Percentiles rank a stretch among this genome's conserved stretches.
phyloP scores from a whole-genome alignment of 1,140 invertebrate genomes.

The Calephelis virginiensis region DNA sequence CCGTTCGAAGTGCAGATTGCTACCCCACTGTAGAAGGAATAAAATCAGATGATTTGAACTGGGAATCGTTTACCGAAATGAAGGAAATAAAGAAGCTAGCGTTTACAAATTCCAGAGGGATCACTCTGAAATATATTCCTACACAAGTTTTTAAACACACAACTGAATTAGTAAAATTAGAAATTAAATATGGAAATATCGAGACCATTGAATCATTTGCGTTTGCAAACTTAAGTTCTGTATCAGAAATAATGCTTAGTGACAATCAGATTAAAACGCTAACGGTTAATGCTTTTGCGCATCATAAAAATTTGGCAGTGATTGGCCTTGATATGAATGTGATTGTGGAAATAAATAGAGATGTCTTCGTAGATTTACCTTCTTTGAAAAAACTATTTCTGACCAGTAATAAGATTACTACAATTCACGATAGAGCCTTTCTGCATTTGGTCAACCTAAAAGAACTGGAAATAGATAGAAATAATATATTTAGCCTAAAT shows the following conservation, averaged over 20 bases:
- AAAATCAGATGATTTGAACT: slow-evolving; percentile 79
- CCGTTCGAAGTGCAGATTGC: slow-evolving; percentile 71
- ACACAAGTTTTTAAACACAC: slow-evolving; percentile 81
- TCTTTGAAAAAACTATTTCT: slow-evolving; percentile 82
- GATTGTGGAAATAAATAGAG: slow-evolving; percentile 84
- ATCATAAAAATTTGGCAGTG: slow-evolving; percentile 80
- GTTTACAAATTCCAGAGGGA: slow-evolving; percentile 81
- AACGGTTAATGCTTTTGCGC: slow-evolving; percentile 82
- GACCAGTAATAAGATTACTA: slow-evolving; percentile 85
- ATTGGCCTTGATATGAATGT: slow-evolving; percentile 85
- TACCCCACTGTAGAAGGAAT: slow-evolving; percentile 80
- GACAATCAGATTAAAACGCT: slow-evolving; percentile 83
- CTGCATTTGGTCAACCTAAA: slow-evolving; percentile 81
- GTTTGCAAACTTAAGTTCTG: slow-evolving; percentile 83
- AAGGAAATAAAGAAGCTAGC: slow-evolving; percentile 81
- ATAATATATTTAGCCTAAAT: slow-evolving; percentile 84
- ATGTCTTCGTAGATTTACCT: slow-evolving; percentile 85
- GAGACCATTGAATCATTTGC: slow-evolving; percentile 81
- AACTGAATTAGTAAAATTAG: slow-evolving; percentile 80
- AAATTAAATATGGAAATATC: slow-evolving; percentile 85
- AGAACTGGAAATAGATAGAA: slow-evolving; percentile 84
- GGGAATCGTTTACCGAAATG: slow-evolving; percentile 83
- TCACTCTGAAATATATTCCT: slow-evolving; percentile 83
- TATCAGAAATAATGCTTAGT: slow-evolving; percentile 83
- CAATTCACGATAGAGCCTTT: slow-evolving; percentile 86